phyloP scores from a whole-genome alignment of 2,113 vertebrate genomes.

The Sinocyclocheilus grahami region DNA sequence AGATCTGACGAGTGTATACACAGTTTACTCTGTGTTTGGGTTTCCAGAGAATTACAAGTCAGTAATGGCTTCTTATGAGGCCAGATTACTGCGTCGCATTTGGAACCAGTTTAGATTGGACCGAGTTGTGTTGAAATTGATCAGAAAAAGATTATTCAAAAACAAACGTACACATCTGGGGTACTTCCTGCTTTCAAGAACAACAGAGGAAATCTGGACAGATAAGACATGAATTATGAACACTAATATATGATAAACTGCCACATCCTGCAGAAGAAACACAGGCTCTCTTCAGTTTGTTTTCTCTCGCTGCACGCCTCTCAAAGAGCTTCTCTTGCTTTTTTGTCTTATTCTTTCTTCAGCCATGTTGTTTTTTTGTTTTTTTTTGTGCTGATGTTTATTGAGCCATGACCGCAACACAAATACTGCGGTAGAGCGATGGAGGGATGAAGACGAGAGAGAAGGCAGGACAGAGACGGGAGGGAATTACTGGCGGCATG shows the following conservation, averaged over 20 bases:
- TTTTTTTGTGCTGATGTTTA: slow-evolving; percentile 6
- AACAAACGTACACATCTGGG: neutral
- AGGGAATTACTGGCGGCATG: neutral
- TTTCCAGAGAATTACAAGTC: slow-evolving; percentile 45
- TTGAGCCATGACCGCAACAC: slow-evolving; percentile 15
- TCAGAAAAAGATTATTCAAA: neutral
- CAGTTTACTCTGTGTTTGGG: slow-evolving; percentile 38
- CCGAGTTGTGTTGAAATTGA: slow-evolving; percentile 7
- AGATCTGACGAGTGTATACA: slow-evolving; percentile 26
- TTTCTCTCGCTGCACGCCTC: neutral
- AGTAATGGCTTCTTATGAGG: slow-evolving; percentile 46
- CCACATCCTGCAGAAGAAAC: slow-evolving; percentile 23
- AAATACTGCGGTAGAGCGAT: neutral
- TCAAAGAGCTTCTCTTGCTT: neutral
- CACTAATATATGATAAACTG: neutral
- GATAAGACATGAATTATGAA: slow-evolving; percentile 21
- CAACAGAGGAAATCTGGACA: neutral
- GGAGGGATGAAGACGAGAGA: neutral
- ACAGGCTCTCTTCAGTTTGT: neutral
- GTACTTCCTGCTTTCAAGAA: neutral
- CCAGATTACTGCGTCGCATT: slow-evolving; percentile 14
- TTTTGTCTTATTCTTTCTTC: slow-evolving; percentile 5
- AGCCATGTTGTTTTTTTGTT: neutral
- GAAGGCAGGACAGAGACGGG: neutral
- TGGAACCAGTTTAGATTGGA: slow-evolving; percentile 7